These are phyloP conservation scores for Anser brachyrhynchus DNA, from an alignment of 2,113 vertebrate genomes.

Conservation along the genomic window DNA sequence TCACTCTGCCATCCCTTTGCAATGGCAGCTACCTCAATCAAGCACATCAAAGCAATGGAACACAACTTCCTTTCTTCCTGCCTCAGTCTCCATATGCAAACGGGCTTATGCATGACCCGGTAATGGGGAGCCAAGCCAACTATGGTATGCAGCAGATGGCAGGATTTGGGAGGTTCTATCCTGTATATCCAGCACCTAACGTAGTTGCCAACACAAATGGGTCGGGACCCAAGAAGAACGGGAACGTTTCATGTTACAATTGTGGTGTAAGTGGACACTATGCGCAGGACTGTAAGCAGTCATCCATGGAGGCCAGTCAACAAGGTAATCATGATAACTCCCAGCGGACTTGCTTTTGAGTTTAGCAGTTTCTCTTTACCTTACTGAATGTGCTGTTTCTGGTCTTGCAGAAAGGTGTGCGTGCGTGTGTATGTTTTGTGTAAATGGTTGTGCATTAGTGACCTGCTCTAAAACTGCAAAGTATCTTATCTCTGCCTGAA, in stretches of 20 bases:
- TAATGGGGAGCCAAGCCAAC: conserved; percentile 87
- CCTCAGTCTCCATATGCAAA: conserved; percentile 84
- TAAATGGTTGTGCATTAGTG: conserved; percentile 62
- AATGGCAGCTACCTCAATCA: conserved; percentile 95
- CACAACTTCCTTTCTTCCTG: conserved; percentile 88
- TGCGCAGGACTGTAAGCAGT: conserved; percentile 94
- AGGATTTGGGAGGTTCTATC: conserved; percentile 85
- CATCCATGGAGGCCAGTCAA: conserved; percentile 89
- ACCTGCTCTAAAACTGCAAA: conserved; percentile 54
- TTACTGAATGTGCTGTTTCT: conserved; percentile 61
- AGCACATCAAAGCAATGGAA: conserved; percentile 89
- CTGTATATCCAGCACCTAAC: conserved; percentile 82
- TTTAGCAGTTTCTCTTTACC: conserved; percentile 59
- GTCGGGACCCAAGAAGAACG: conserved; percentile 90
- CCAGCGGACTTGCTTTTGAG: conserved; percentile 82
- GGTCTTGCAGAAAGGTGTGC: conserved; percentile 60
- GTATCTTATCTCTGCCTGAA: conserved; percentile 50
- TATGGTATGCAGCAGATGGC: conserved; percentile 92
- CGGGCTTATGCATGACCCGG: conserved; percentile 87
- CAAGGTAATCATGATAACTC: conserved; percentile 88
- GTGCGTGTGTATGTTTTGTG: conserved; percentile 60
- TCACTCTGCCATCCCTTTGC: conserved; percentile 89
- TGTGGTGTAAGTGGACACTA: conserved; percentile 92
- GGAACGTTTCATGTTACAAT: conserved; percentile 94
- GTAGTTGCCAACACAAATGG: conserved; percentile 82